Evolutionary conservation across 2,888 invertebrate species (phyloP).

Genomic region (Tethea ocularis): DNA sequence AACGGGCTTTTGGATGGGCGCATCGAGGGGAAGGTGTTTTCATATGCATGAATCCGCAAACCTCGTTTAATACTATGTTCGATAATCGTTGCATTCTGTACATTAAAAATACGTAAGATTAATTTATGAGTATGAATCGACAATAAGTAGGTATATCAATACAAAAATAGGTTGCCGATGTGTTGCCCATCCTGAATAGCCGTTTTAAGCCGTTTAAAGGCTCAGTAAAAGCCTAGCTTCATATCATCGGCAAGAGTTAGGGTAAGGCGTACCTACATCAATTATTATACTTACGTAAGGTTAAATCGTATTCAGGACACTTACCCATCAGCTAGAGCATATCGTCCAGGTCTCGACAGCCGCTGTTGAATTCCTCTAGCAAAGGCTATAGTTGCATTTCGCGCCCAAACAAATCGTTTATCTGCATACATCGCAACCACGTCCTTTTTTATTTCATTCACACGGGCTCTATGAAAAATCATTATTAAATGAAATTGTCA

Average conservation of each 20-base stretch:
- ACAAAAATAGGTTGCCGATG: too few species aligned
- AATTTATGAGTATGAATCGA: too few species aligned
- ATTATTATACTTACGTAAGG: too few species aligned
- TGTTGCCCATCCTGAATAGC: too few species aligned
- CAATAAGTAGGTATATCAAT: too few species aligned
- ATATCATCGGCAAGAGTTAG: too few species aligned
- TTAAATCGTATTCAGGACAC: slow-evolving; percentile 7
- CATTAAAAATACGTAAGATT: slow-evolving; percentile 4
- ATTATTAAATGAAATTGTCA: not conserved
- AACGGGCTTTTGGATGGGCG: slow-evolving; percentile 59
- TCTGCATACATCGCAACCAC: slow-evolving; percentile 56
- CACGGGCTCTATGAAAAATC: slow-evolving; percentile 32
- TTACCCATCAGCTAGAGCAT: slow-evolving; percentile 66
- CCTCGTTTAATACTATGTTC: slow-evolving; percentile 64
- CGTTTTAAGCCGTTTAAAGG: too few species aligned
- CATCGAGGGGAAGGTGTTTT: slow-evolving; percentile 56
- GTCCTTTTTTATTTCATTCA: slow-evolving; percentile 60
- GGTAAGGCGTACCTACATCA: too few species aligned
- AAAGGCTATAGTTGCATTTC: slow-evolving; percentile 71
- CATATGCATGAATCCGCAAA: slow-evolving; percentile 60
- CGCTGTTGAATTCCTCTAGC: slow-evolving; percentile 71
- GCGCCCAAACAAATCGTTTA: slow-evolving; percentile 67
- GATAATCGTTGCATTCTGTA: slow-evolving; percentile 71
- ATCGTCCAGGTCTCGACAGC: slow-evolving; percentile 59
- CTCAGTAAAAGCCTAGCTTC: too few species aligned